Base-by-base conservation (phyloP, 64 coral and sea anemone species). In the Stylophora pistillata region DNA sequence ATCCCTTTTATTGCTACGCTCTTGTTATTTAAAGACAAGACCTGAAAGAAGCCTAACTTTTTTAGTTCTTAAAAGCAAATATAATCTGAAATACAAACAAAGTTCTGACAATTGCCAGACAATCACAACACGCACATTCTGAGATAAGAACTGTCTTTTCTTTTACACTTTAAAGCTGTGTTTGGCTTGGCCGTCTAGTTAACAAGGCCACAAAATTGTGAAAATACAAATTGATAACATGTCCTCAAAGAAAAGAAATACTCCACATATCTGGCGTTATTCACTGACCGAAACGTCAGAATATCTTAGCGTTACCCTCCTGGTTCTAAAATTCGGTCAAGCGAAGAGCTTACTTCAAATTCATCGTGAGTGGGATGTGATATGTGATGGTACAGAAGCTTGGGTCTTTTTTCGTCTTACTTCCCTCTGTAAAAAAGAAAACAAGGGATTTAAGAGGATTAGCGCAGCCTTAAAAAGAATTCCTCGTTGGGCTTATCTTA, bases 341-440 rank as follows among this genome's bases (percentile, higher is more conserved):
- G 63, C 63, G 25, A 3, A 23, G 63, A 66, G 63, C 10, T 66
- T 23, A 20, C n/a, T 66, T 66, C 21, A 66, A 9, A 66, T 63
- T 20, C 3, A 66, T 11, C 63, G 10, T 20, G 21, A 25, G 25
- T 66, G 9, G 20, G 18, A 25, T 66, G 10, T 58, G 31, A 29
- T 17, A 81, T 34, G 58, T 23, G 57, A 63, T 81, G 58, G 63
- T 81, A 15, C 10, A 21, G 14, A 20, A 34, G 15, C 4, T n/a
- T 23, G 15, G 7, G 15, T 10, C 16, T 20, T 27, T 62, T 81
- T 37, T 62, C 9, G 3, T 62, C 15, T 34, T 5, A 26, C 26
- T 83, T 68, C 60, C 30, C 26, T 47, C 59, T 82, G 31, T 66
- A 68, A 68, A 4, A 52, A 27, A 66, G 20, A 83, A 83, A 83